Base-by-base conservation (phyloP, 2,113 vertebrate species). In the Serinus canaria region DNA sequence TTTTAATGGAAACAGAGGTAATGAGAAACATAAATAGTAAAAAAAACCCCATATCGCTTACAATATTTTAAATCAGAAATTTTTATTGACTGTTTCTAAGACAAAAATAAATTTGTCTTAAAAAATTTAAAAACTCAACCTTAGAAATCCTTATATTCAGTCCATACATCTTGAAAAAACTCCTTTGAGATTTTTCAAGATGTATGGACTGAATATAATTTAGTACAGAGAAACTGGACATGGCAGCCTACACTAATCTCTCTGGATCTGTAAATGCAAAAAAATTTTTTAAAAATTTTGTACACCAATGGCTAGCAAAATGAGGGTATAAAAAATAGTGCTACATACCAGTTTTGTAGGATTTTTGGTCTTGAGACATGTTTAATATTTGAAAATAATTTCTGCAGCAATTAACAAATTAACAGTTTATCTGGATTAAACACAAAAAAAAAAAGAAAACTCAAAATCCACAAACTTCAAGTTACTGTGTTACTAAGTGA, bases 401-500 rank as follows among this genome's bases (percentile, higher is more conserved):
- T 78, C 91, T 94, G 47, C 84, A 39, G 75, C 89, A 97, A 96
- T 97, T 98, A 97, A 94, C 25, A 97, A 98, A 98, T 97, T 97
- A 97, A 84, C 81, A 96, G 93, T 92, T 97, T 97, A 95, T 97
- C 91, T 89, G 78, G 58, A 87, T 94, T 19, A 9, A 31, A 52
- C 50, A 52, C 13, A n/a, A 66, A 50, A 93, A 95, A 96, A 69
- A 18, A 28, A 24, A 43, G 5, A 41, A 69, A 67, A 41, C 10
- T 96, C 44, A 35, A 50, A 44, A 49, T 4, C 4, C 11, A 17
- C 19, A 10, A 75, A 53, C 85, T 97, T 95, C 82, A 94, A 97
- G 96, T 97, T 97, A 96, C 94, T 91, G 93, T 95, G 92, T 94
- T 97, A 97, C 96, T 96, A 98, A 97, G 94, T 91, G 97, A 97